Evolutionary conservation across 2,797 vertebrate species (phyloP), one percentile per base, ranked within the genome.

Genomic region (Prionace glauca): DNA sequence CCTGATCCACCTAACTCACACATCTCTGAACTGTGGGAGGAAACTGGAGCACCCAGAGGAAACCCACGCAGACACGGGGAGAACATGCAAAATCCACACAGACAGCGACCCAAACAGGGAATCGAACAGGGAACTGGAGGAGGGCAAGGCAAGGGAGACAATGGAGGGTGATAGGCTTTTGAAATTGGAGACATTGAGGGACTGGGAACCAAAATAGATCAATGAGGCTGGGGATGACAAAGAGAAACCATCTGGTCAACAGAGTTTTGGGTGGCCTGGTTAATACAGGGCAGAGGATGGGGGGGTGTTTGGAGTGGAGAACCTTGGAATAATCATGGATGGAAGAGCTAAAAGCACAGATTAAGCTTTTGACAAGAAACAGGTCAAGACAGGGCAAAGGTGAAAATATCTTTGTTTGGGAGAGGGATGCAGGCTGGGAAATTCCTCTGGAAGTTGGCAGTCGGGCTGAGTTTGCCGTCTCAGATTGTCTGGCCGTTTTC

Each of bases 201-300:
- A n/a, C 74, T 77, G 10, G 74, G 74, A 77, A n/a, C 74, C 12
- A 3, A 77, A n/a, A 11, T 77, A 77, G 32, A n/a, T n/a, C 74
- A n/a, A 14, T 14, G 74, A n/a, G 74, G 74, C 12, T n/a, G 74
- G 11, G 74, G n/a, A 29, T 12, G 32, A 77, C 9, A 11, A 12
- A 0, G 1, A 32, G 0, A 2, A 1, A 11, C 9, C 0, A 77
- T 0, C 32, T 77, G 12, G 11, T 11, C 50, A 56, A 3, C 1
- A 14, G 74, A n/a, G 12, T 77, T n/a, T 84, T 84, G 81, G 81
- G 24, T 84, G 81, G 45, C 18, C 81, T 22, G 41, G 36, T 84
- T 84, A 20, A 45, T 84, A 45, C 36, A 84, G 41, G 16, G 18
- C 45, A 20, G n/a, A 84, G 14, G 79, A 84, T 84, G 81, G 81